phyloP scores from a whole-genome alignment of 2,888 invertebrate genomes.

The Ectemnius cavifrons region DNA sequence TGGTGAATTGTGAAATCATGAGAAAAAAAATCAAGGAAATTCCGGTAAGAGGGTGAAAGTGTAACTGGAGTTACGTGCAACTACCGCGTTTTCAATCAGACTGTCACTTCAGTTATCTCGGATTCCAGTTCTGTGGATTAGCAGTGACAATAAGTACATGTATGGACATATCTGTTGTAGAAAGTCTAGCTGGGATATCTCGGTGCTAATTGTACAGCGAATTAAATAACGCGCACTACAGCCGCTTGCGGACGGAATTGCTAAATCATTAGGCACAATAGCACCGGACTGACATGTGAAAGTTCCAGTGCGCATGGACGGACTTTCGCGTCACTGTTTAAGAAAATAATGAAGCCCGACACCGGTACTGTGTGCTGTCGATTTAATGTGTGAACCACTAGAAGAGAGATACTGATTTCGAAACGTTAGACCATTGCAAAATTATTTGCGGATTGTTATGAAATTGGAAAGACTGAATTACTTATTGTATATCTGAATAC shows the following conservation, averaged over 20 bases:
- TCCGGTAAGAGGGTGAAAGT: conserved; percentile 26
- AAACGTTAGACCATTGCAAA: too few relatives aligned
- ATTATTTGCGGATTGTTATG: too few relatives aligned
- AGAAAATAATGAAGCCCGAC: neutral
- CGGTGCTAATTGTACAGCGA: neutral
- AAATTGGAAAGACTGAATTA: too few relatives aligned
- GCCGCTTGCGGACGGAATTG: neutral
- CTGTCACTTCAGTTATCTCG: neutral
- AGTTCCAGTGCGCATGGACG: neutral
- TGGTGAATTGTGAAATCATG: neutral
- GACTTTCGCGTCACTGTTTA: neutral
- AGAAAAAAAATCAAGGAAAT: conserved; percentile 24
- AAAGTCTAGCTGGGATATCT: too few relatives aligned
- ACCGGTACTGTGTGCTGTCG: neutral
- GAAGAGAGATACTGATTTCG: too few relatives aligned
- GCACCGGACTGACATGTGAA: conserved; percentile 2
- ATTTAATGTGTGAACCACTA: neutral
- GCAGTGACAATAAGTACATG: too few relatives aligned
- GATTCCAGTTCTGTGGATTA: too few relatives aligned
- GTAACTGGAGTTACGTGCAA: neutral
- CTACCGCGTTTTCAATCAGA: too few relatives aligned
- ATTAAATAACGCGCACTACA: neutral
- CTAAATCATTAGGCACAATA: conserved; percentile 4
- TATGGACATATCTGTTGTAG: too few relatives aligned
- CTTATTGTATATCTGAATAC: too few relatives aligned